Evolutionary conservation across 2,888 invertebrate genomes (phyloP), one percentile per base, ranked within the genome.

Genomic region (Luffia ferchaultella): DNA sequence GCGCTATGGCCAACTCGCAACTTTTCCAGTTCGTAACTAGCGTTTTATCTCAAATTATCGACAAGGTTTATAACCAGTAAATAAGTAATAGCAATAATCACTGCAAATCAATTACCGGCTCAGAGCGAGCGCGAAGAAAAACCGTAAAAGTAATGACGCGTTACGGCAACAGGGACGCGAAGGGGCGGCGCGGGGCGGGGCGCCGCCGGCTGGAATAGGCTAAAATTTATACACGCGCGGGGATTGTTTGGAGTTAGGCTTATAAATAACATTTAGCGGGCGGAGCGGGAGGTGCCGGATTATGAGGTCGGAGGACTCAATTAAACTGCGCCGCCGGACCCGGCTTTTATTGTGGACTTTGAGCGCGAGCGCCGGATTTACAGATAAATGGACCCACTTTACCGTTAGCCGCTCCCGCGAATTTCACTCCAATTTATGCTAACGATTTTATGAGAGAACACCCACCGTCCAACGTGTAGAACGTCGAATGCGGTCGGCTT

Each of bases 281-380:
- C 62, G 71, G 73, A 66, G 69, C 68, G 71, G 67, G 70, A 66
- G n/a, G 69, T 61, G 57, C 68, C 76, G 52, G 77, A 77, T 80
- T 80, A 80, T 80, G 78, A 80, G 80, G 80, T 80, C 76, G 76
- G 71, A 76, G 77, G 77, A 82, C 77, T 82, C 80, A 80, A 82
- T 82, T 82, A 82, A 82, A 80, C 70, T 69, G 75, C 70, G 77
- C 77, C 76, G 72, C 78, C 71, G 77, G 76, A 72, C 73, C 77
- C 76, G 64, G 73, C 70, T 76, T 77, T 78, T 76, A 76, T 76
- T 77, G 76, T 76, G 76, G 73, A 79, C 77, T 77, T 75, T 75
- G 69, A 70, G 71, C 64, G 69, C 77, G 73, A 78, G 77, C 49
- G 52, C 66, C 70, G 75, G 73, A 76, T 77, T 77, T 68, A 60